Base-by-base conservation (phyloP, 2,888 invertebrate species). In the Coronaproctus castanopsis region DNA sequence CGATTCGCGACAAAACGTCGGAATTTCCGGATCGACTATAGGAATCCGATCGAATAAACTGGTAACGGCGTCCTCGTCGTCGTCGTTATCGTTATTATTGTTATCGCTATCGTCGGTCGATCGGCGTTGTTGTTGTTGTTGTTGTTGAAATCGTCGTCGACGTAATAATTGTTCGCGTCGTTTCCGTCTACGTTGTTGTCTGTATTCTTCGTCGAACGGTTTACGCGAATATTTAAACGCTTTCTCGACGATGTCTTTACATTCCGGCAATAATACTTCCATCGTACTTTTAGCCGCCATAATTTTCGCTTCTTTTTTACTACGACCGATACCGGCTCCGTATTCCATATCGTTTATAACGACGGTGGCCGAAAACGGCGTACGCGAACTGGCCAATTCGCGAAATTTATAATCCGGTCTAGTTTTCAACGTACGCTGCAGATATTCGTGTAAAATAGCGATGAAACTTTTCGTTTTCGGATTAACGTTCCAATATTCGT, bases 371-470 rank as follows among this genome's bases (percentile, higher is more conserved):
- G 90, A 85, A 74, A 93, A 96, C 1, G 96, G 96, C 0, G 86
- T 88, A 3, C 87, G 81, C 1, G 93, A 88, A 75, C 93, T 93
- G 74, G 91, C 89, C 55, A 92, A 75, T 74, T 95, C 93, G 67
- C 85, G 85, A 71, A 92, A 95, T 70, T 86, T 83, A 72, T 95
- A 96, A 1, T 85, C 83, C 1, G 95, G 95, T 67, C 93, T 92
- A 64, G 91, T 88, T 71, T 91, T 87, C 61, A 96, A 75, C 2
- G 92, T 92, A 69, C 95, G 87, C 66, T 96, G 91, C 50, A 95
- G 90, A 73, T 95, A 97, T 73, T 98, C 97, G 73, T 98, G 97
- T 66, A 98, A 78, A 69, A 97, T 92, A 65, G 93, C 92, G 8
- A 97, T 87, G 71, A 87, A 87, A 69, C 91, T 90, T 74, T 95